These are phyloP conservation scores for Eilema depressum DNA, from an alignment of 2,888 invertebrate genomes.

Conservation along the genomic window DNA sequence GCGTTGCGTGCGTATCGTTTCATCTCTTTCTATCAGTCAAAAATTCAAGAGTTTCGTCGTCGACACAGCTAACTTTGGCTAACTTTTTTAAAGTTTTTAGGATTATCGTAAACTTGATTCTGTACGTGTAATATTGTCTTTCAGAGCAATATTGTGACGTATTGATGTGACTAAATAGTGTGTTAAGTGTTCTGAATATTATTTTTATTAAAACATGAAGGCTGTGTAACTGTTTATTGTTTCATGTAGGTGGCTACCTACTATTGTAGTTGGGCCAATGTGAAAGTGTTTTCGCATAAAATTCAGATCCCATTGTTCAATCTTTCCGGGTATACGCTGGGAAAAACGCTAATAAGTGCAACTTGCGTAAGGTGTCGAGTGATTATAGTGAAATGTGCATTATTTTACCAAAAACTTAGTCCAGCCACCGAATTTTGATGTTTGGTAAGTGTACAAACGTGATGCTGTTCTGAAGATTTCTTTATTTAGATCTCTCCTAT, in stretches of 20 bases:
- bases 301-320: conserved; percentile 84
- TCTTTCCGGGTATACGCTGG: conserved; percentile 78
- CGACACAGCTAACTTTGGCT: conserved; percentile 71
- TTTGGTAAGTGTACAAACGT: conserved; percentile 55
- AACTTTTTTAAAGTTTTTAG: conserved; percentile 73
- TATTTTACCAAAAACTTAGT: conserved; percentile 31
- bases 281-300: conserved; percentile 86
- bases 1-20: conserved; percentile 41
- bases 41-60: conserved; percentile 69
- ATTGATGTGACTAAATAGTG: conserved; percentile 41
- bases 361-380: conserved; percentile 68
- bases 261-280: conserved; percentile 75
- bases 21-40: conserved; percentile 66
- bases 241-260: conserved; percentile 82
- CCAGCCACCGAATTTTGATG: conserved; percentile 38
- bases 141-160: conserved; percentile 37
- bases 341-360: conserved; percentile 68
- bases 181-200: conserved; percentile 40
- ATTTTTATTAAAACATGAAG: conserved; percentile 61
- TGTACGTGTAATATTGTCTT: conserved; percentile 48
- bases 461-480: background rate
- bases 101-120: conserved; percentile 62
- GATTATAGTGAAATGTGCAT: conserved; percentile 63
- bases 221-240: conserved; percentile 80
- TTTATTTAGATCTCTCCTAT: background rate